Base-by-base conservation (phyloP, 1,140 invertebrate species). In the Hypsibius dujardini region DNA sequence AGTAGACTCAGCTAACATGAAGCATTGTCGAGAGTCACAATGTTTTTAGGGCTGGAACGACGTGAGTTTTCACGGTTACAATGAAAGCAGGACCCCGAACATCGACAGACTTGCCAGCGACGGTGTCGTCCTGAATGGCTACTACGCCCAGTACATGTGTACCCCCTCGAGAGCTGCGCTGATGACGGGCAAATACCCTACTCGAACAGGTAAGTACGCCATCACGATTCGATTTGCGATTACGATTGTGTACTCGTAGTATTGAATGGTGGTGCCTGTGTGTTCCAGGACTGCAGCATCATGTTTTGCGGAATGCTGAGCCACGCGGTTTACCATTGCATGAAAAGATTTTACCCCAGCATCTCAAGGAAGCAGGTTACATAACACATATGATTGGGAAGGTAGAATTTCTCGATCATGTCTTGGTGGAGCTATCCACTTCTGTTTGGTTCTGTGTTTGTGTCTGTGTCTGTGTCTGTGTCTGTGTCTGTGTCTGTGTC, bases 401-500 rank as follows among this genome's bases (percentile, higher is more conserved):
- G 50, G 50, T 56, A 56, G n/a, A 7, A 70, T 70, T 56, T 14
- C 3, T 67, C 50, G n/a, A 56, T 7, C 46, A 69, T 14, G 70
- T 47, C n/a, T 15, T 12, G 46, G 12, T 59, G 67, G 12, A 70
- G 7, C 40, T 2, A 15, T 14, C 12, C 71, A 72, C 2, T 46
- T 72, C 3, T 71, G 45, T 7, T 12, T 40, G 46, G n/a, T n/a
- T 56, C n/a, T 7, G 50, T n/a, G n/a, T 7, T n/a, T 56, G 40
- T 71, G 2, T 50, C 59, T 12, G 71, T 3, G 1, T 47, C 71
- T 69, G 2, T 71, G 59, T 70, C 73, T 67, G 45, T 56, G 76
- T 80, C 93, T 90, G 90, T 90, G 92, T 76, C 80, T 90, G 71
- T 90, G 90, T 83, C 72, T 81, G 82, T n/a, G n/a, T n/a, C n/a